Base-by-base conservation (phyloP, 2,888 invertebrate species). In the Chydorus sphaericus region DNA sequence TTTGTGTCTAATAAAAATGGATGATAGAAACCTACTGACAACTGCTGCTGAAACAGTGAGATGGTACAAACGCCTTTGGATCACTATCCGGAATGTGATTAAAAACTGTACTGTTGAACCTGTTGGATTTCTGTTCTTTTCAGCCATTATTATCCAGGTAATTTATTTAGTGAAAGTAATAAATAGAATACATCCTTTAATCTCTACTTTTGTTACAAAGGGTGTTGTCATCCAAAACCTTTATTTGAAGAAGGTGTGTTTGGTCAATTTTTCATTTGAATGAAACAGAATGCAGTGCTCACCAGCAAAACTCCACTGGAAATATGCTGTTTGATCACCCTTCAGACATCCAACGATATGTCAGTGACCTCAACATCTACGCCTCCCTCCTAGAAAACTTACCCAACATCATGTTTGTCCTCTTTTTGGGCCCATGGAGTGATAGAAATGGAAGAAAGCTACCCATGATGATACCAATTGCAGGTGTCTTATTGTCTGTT, bases 391-490 rank as follows among this genome's bases (percentile, higher is more conserved):
- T 55, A 33, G 55, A 55, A 49, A 55, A 55, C 16, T 23, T 55
- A 11, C 55, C 55, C 14, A 49, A 33, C 33, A 33, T 55, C 8
- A 23, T 55, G 4, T 49, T 55, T 18, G 39, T 39, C 11, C 28
- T 55, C 14, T 55, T 55, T 26, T 49, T 55, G 16, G 55, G 55
- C 1, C 48, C 55, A 1, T 55, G 55, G 55, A 55, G 55, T 23
- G 55, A 55, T 30, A 55, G 8, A 10, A 28, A 55, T 33, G 55
- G 55, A 23, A 37, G 55, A 7, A 55, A 55, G 23, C 20, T 49
- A 11, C 55, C 55, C 16, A 55, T 55, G 55, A 49, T 49, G 33
- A 16, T 36, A n/a, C 55, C 55, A 26, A 14, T 55, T 4, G 28
- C 37, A 16, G 55, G 55, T 28, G 49, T 49, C 33, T 20, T 55